Base-by-base conservation (phyloP, 2,797 vertebrate genomes). In the Morus bassanus region DNA sequence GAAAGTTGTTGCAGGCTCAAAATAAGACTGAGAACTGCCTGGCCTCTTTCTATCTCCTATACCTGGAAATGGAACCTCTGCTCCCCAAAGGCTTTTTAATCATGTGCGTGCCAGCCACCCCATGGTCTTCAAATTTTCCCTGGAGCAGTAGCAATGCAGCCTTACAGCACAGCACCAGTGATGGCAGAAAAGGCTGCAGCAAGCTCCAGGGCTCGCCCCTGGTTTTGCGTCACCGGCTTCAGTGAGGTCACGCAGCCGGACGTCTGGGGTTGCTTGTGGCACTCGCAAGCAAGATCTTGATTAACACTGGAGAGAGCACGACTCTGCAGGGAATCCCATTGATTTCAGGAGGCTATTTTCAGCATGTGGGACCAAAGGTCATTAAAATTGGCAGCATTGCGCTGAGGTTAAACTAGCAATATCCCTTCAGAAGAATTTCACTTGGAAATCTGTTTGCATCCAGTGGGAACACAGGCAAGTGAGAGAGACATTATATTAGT, bases 301-400 rank as follows among this genome's bases (percentile, higher is more conserved):
- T 31, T 56, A 82, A 91, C 28, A 13, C 37, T 69, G 50, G 28
- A 28, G 35, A 87, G 30, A 78, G 8, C 1, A 5, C 0, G 13
- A 43, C n/a, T 75, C 70, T 88, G 65, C 59, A 91, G 76, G 61
- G 85, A 94, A 86, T 56, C 86, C 69, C 73, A 6, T 30, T 84
- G 79, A 87, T 84, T 94, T 90, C 88, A 91, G 63, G 43, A 91
- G 67, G 63, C 67, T 91, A 69, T 91, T 95, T 95, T 84, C 84
- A 94, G 89, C 4, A 2, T 37, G 27, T 50, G 70, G 46, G 50
- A 89, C 65, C 13, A 89, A 57, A 93, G 76, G 35, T 83, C 53
- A 35, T 80, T 78, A 77, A 46, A 86, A 93, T 4, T 83, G 82
- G 88, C 72, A 84, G 61, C 19, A 46, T 21, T n/a, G 69, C 27